These are phyloP conservation scores for Tricholaema leucomelas DNA, from an alignment of 2,113 vertebrate species.

Conservation along the genomic window DNA sequence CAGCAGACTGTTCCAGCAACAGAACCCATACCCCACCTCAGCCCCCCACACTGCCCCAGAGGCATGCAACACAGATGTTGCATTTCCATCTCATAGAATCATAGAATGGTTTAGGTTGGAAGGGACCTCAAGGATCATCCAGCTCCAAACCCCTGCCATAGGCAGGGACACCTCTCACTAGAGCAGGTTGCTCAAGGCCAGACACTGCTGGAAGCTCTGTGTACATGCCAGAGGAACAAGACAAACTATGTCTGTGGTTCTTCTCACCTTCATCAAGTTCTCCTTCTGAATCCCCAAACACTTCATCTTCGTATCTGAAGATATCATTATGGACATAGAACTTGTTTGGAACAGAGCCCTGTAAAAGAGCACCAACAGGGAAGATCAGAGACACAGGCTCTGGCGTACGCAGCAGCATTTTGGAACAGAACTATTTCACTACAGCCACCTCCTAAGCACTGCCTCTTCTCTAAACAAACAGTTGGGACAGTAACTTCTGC, in stretches of 20 bases:
- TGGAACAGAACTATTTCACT: not conserved
- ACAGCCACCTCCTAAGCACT: not conserved
- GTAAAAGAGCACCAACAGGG: not conserved
- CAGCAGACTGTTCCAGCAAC: not conserved
- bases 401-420: not conserved
- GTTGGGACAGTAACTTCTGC: not conserved
- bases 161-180: no score
- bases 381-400: not conserved
- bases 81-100: not conserved
- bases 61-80: not conserved
- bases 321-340: conserved; percentile 99
- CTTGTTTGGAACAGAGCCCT: conserved; percentile 98
- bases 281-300: conserved; percentile 97
- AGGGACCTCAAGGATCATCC: no score
- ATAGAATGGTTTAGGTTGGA: no score
- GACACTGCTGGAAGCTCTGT: not conserved
- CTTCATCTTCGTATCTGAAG: conserved; percentile 98
- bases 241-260: not conserved
- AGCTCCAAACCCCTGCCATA: no score
- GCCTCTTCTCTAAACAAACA: not conserved
- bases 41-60: accelerated
- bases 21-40: not conserved
- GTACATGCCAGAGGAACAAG: not conserved
- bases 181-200: no score
- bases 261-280: conserved; percentile 94